Base-by-base conservation (phyloP, 2,888 invertebrate species). In the Cerastis leucographa region DNA sequence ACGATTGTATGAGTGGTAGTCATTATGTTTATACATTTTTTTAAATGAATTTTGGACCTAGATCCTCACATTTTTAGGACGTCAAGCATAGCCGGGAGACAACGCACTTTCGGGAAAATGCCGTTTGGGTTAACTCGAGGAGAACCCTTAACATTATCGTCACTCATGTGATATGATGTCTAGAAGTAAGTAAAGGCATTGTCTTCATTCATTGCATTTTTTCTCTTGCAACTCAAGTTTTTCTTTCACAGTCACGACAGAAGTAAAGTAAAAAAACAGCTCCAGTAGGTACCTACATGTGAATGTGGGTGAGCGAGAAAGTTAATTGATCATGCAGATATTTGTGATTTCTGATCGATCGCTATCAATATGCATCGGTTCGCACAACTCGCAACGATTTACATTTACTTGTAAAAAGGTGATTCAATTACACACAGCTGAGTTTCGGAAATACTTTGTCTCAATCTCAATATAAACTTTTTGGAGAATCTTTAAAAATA, bases 271-370 rank as follows among this genome's bases (percentile, higher is more conserved):
- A 71, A 66, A 73, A 78, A 83, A 19, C 67, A 25, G 71, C 17
- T 7, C n/a, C 44, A 14, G 56, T 68, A n/a, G n/a, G n/a, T n/a
- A n/a, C n/a, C n/a, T n/a, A 56, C 25, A 44, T 68, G 51, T 65
- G 71, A 78, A 85, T 72, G 3, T 35, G 35, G 35, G 35, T 35
- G 67, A 67, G 75, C 40, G 64, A 82, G 84, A 83, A 80, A 85
- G 76, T 76, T 76, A 64, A 83, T 76, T 64, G 61, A 72, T 78
- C 40, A 80, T 76, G 81, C 74, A 81, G 69, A 74, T 70, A 84
- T 80, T 71, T 80, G 75, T 80, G 77, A 76, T 87, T 80, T 84
- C 80, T 86, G 78, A 87, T 87, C 71, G 82, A 85, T 81, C 19
- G 42, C 74, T 66, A 85, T 80, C 67, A 85, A 71, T 84, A 79